Evolutionary conservation across 64 coral and sea anemone genomes (phyloP).

Genomic region (Platygyra sinensis): DNA sequence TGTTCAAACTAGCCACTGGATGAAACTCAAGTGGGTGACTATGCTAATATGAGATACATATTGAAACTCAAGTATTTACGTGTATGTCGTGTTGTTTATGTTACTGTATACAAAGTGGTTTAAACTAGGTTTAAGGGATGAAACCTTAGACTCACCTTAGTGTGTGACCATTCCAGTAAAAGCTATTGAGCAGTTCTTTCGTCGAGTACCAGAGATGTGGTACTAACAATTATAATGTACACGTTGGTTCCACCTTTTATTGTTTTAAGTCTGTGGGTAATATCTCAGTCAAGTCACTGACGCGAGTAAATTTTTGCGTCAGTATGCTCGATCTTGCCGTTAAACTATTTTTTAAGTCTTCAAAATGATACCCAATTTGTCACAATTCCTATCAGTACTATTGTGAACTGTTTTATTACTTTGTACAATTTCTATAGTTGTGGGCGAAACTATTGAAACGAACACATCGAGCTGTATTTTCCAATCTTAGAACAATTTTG

Average conservation of each 20-base stretch:
- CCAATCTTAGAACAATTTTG: neutral
- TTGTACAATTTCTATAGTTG: neutral
- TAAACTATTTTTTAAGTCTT: neutral
- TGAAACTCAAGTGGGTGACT: too few species aligned
- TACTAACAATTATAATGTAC: neutral
- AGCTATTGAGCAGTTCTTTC: neutral
- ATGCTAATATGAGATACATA: too few species aligned
- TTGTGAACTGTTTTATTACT: too few species aligned
- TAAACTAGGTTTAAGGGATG: too few species aligned
- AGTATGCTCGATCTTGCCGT: neutral
- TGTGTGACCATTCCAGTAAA: too few species aligned
- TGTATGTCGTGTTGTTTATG: too few species aligned
- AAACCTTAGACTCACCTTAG: too few species aligned
- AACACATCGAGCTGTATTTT: neutral
- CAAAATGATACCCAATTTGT: neutral
- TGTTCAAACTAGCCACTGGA: too few species aligned
- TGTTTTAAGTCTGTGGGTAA: neutral
- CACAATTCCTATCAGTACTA: too few species aligned
- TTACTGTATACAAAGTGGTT: too few species aligned
- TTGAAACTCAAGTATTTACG: too few species aligned
- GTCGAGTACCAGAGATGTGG: neutral
- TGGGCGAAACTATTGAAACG: neutral
- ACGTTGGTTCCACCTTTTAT: neutral
- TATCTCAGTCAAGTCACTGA: neutral
- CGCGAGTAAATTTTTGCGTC: neutral